Conservation (phyloP, 1,140 invertebrate species). For the Fopius arisanus region DNA sequence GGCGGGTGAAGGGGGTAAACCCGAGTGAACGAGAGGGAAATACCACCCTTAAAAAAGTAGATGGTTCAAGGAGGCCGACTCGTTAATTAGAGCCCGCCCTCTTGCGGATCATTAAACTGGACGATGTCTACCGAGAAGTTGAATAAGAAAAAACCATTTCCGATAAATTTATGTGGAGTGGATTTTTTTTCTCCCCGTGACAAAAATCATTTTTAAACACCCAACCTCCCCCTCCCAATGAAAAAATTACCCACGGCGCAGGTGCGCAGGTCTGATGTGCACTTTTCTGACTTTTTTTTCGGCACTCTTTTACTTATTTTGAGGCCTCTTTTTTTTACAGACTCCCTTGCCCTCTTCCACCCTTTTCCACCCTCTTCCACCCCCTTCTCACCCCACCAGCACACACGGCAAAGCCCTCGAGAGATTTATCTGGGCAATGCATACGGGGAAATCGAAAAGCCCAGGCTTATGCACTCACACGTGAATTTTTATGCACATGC, state of each 20-base stretch:
- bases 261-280: background rate
- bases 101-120: slow-evolving; percentile 9
- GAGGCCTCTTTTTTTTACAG: slow-evolving; percentile 13
- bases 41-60: slow-evolving; percentile 6
- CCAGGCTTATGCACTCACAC: slow-evolving; percentile 17
- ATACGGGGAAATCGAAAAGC: slow-evolving; percentile 35
- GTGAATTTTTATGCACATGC: slow-evolving; percentile 8
- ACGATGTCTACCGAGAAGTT: background rate
- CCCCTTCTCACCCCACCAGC: background rate
- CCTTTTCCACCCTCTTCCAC: slow-evolving; percentile 8
- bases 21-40: slow-evolving; percentile 1
- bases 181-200: background rate
- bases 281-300: background rate
- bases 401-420: slow-evolving; percentile 24
- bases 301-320: slow-evolving; percentile 7
- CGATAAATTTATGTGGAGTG: slow-evolving; percentile 1
- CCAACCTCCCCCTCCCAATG: background rate
- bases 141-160: background rate
- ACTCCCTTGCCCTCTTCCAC: slow-evolving; percentile 7
- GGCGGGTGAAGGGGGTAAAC: background rate
- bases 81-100: slow-evolving; percentile 5
- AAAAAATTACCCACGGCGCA: background rate
- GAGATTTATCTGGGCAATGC: slow-evolving; percentile 39
- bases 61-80: background rate
- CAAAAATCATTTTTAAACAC: background rate